Base-by-base conservation (phyloP, 2,888 invertebrate species). In the Orthosia gothica region DNA sequence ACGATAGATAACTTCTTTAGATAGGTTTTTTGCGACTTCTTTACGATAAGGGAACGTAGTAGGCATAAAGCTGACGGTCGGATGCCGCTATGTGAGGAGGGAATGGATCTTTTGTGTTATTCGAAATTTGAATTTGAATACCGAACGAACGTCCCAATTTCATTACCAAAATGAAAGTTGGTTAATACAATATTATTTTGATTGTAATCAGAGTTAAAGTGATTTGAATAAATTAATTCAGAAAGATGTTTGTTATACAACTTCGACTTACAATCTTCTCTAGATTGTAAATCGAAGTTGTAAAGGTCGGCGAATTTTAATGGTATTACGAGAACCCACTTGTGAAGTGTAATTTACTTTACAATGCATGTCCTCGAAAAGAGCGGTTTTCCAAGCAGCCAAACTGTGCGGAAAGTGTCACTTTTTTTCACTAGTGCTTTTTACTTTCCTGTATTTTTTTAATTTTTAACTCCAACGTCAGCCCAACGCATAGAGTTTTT, bases 81-180 rank as follows among this genome's bases (percentile, higher is more conserved):
- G 79, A 72, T 81, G 70, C 68, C 52, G 50, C 55, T 67, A 74
- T 81, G 77, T 81, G 74, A 86, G 74, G 66, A 79, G 75, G 65
- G 66, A 86, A 86, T 87, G 74, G 69, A 75, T 83, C 83, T 87
- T 83, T 86, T 86, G 83, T 85, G 79, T 76, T 74, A 74, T 57
- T 65, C 59, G 63, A 79, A 79, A 85, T 87, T 87, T 77, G 76
- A 86, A 85, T 87, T 87, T 83, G 77, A 87, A 87, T 85, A 76
- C 75, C 71, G 74, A 83, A 20, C 45, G 65, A 79, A 73, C 71
- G 73, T 32, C 59, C 64, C 54, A 74, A 80, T 78, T 82, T 83
- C 83, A 81, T 74, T 74, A 71, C 58, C 67, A 74, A 76, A 81
- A 82, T 77, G 62, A 87, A 87, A 77, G 73, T 87, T 71, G 54